phyloP scores from a whole-genome alignment of 1,140 invertebrate genomes.

The Triops cancriformis region DNA sequence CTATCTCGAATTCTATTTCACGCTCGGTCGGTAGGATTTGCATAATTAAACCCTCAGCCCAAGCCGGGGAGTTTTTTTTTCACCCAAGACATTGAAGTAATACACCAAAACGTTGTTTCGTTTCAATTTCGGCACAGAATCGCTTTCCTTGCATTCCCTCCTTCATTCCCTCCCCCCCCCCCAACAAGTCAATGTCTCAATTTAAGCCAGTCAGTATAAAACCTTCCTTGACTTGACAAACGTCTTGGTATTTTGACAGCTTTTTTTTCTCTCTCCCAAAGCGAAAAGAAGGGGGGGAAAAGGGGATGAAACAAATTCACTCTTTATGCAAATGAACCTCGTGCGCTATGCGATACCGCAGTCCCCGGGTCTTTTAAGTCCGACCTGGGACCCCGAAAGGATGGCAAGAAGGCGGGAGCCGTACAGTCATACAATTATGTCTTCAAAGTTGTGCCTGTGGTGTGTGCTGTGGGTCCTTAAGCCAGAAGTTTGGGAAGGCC shows the following conservation, averaged over 20 bases:
- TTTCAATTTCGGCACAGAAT: slow-evolving; percentile 6
- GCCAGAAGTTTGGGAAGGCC: not conserved
- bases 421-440: slow-evolving; percentile 14
- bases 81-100: not conserved
- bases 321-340: slow-evolving; percentile 10
- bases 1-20: slow-evolving; percentile 2
- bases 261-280: not conserved
- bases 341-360: slow-evolving; percentile 12
- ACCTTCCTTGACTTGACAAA: not conserved
- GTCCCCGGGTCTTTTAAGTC: not conserved
- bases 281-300: not conserved
- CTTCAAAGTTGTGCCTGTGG: slow-evolving; percentile 9
- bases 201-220: not conserved
- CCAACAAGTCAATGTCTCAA: not conserved
- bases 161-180: not conserved
- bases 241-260: not conserved
- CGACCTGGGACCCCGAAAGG: not conserved
- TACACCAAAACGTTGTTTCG: slow-evolving; percentile 14
- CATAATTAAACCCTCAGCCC: not conserved
- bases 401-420: slow-evolving; percentile 11
- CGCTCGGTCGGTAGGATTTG: slow-evolving; percentile 14
- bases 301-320: not conserved
- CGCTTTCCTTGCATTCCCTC: not conserved
- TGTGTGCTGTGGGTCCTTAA: not conserved
- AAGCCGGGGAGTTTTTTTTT: not conserved